Base-by-base conservation (phyloP, 2,113 vertebrate genomes). In the Sinocyclocheilus rhinocerous region DNA sequence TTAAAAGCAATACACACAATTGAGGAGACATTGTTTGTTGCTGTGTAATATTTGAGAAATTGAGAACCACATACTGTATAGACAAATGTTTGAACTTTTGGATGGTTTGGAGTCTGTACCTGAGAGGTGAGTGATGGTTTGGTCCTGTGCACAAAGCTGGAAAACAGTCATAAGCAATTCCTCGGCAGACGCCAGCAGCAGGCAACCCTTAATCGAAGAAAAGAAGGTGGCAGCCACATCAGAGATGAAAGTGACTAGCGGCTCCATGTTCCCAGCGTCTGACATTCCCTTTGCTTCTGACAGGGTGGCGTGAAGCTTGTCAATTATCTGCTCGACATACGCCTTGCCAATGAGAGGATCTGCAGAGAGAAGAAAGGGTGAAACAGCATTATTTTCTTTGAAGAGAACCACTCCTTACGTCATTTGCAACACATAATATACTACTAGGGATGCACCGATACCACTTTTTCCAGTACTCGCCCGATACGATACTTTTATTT, bases 161-260 rank as follows among this genome's bases (percentile, higher is more conserved):
- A 99, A 99, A 81, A 98, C 92, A 0, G 97, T 98, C 88, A 99
- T 93, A 78, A 99, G 90, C 57, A 99, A 94, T 16, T 99, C 98
- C 90, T 98, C 97, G 5, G 98, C 96, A 1, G 98, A 96, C 11
- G 95, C 92, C 80, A 97, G 95, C 10, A 97, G 92, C 45, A 97
- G 94, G 87, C 96, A 96, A 86, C 95, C 95, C 90, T 95, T 95
- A 0, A 97, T 93, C 1, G 97, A 98, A 20, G 95, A 96, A 95
- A 99, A 99, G 92, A 99, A 98, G 36, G 96, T 96, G 24, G 94
- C 96, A 45, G 96, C 95, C 89, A 98, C 96, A 11, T 99, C 97
- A 0, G 97, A 98, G 92, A 99, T 96, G 88, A 97, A 97, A 88
- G 96, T 97, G 79, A 99, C 90, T 9, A 96, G 95, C 0, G 96